These are phyloP conservation scores for Etheostoma perlongum DNA, from an alignment of 2,797 vertebrate genomes.

Conservation along the genomic window DNA sequence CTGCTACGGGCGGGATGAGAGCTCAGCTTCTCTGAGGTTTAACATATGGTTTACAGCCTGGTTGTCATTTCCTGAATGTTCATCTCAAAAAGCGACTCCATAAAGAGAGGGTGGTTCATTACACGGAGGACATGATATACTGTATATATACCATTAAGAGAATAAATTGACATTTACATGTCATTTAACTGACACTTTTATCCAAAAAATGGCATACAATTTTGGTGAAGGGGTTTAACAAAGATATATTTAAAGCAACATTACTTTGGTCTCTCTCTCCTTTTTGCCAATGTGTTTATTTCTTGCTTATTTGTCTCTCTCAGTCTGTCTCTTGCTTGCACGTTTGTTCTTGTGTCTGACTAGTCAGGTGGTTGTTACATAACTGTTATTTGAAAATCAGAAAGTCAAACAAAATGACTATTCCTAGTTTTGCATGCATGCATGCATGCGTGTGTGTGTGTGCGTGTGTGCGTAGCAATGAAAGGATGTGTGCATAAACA, in stretches of 20 bases:
- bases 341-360: neutral
- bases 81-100: too few species aligned
- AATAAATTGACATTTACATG: too few species aligned
- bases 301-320: neutral
- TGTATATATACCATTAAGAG: too few species aligned
- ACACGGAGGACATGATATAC: too few species aligned
- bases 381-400: slow-evolving; percentile 41
- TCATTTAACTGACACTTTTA: too few species aligned
- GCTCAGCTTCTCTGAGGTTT: too few species aligned
- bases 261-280: neutral
- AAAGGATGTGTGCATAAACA: slow-evolving; percentile 10
- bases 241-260: neutral
- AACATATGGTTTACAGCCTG: too few species aligned
- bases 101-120: too few species aligned
- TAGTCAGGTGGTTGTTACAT: slow-evolving; percentile 31
- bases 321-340: neutral
- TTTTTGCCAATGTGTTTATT: neutral
- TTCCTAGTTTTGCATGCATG: neutral
- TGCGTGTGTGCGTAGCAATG: neutral
- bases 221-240: neutral
- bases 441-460: neutral
- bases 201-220: too few species aligned
- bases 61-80: too few species aligned
- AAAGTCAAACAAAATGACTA: slow-evolving; percentile 28
- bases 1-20: too few species aligned